Conservation (phyloP, 2,888 invertebrate species). For the Hypolimnas misippus region DNA sequence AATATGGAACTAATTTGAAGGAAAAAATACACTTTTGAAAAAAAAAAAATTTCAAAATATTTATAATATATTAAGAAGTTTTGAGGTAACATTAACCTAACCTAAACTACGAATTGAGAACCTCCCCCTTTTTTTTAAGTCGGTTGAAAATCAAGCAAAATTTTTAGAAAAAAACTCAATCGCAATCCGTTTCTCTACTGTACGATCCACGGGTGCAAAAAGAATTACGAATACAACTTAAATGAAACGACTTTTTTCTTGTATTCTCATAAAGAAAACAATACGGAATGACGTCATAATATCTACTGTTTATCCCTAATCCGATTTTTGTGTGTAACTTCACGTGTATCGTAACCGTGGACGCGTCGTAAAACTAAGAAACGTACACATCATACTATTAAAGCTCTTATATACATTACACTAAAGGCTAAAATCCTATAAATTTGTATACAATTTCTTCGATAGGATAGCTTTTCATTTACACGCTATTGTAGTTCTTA, state of each 20-base stretch:
- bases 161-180: no score
- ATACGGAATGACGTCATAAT: slow-evolving; percentile 15
- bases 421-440: slow-evolving; percentile 3
- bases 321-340: slow-evolving; percentile 30
- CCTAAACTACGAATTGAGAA: no score
- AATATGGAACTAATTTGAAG: no score
- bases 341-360: slow-evolving; percentile 27
- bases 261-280: slow-evolving; percentile 8
- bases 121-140: no score
- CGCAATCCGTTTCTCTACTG: no score
- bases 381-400: neutral
- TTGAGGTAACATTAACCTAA: no score
- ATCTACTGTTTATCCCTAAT: slow-evolving; percentile 20
- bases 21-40: no score
- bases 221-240: neutral
- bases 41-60: no score
- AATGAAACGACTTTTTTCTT: neutral
- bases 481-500: neutral
- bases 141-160: no score
- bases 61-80: no score
- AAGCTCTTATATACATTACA: neutral
- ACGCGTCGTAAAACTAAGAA: slow-evolving; percentile 25
- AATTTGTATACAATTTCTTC: neutral
- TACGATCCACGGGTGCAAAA: no score
- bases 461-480: neutral